Percentiles rank a stretch among this genome's conserved stretches.
These are phyloP conservation scores for Dinocampus coccinellae DNA, from an alignment of 2,888 invertebrate genomes.

Conservation along the genomic window DNA sequence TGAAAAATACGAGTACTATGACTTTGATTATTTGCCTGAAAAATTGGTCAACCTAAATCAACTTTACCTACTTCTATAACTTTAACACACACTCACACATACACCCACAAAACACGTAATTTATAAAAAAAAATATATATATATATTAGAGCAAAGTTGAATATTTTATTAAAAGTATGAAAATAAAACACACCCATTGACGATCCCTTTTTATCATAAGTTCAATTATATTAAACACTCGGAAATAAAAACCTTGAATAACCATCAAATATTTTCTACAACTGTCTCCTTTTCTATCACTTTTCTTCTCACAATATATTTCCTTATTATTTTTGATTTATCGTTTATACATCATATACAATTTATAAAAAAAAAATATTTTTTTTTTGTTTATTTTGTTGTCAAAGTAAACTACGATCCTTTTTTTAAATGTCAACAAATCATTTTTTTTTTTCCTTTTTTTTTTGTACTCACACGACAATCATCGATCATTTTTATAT, in stretches of 20 bases:
- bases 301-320: neutral
- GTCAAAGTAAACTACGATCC: neutral
- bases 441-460: neutral
- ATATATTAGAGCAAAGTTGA: neutral
- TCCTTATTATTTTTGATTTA: neutral
- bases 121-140: too few species aligned
- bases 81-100: too few species aligned
- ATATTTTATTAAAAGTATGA: neutral
- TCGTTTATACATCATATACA: neutral
- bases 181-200: neutral
- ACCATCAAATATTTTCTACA: neutral
- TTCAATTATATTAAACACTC: neutral
- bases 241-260: neutral
- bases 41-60: too few species aligned
- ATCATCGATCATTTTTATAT: neutral
- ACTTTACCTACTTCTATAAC: too few species aligned
- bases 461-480: neutral
- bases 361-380: neutral
- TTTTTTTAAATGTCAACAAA: neutral
- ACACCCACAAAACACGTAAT: too few species aligned
- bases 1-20: neutral
- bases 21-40: neutral
- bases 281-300: neutral
- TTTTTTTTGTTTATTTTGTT: neutral
- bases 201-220: neutral